phyloP scores from a whole-genome alignment of 2,113 vertebrate genomes.

The Elgaria multicarinata region DNA sequence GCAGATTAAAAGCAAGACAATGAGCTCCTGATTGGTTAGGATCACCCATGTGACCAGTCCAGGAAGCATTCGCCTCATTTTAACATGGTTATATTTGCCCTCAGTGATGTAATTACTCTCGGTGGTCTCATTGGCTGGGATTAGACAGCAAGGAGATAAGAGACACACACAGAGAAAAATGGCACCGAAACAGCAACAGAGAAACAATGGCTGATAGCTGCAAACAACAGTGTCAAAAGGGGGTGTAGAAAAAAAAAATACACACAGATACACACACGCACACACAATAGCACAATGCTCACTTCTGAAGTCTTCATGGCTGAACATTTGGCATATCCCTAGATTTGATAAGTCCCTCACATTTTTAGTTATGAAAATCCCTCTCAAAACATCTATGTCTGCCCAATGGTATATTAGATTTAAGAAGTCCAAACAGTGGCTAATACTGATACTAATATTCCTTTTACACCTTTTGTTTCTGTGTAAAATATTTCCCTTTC shows the following conservation, averaged over 20 bases:
- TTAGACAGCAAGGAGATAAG: neutral
- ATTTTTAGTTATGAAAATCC: conserved; percentile 16
- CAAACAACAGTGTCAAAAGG: neutral
- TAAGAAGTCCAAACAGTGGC: neutral
- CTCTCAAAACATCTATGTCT: neutral
- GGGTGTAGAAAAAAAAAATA: neutral
- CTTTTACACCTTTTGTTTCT: neutral
- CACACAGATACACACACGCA: no score
- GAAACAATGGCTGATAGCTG: neutral
- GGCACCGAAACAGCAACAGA: neutral
- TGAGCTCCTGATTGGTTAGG: no score
- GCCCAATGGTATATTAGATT: neutral
- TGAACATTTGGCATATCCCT: neutral
- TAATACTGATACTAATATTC: neutral
- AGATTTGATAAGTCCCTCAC: neutral
- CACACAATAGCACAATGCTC: neutral
- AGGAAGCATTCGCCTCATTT: neutral
- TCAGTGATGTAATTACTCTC: neutral
- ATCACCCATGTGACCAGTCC: no score
- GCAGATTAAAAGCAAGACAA: no score
- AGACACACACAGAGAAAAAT: neutral
- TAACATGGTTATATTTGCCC: neutral
- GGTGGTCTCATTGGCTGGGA: neutral
- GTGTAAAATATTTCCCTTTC: neutral
- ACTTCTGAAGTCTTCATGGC: neutral